These are phyloP conservation scores for Pygoscelis adeliae DNA, from an alignment of 2,113 vertebrate species.

Conservation along the genomic window DNA sequence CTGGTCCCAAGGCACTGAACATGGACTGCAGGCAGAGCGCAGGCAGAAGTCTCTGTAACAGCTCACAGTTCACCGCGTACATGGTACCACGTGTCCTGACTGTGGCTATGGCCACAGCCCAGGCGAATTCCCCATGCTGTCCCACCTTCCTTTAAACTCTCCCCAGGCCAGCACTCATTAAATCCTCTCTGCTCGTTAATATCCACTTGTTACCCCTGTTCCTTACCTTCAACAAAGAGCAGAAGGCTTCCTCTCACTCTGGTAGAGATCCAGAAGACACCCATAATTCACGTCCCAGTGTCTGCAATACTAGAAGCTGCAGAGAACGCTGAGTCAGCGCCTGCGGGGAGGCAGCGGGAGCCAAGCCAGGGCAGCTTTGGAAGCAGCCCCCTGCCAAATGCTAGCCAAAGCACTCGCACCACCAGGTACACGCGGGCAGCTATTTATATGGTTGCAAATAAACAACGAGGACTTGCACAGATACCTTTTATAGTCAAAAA, in stretches of 20 bases:
- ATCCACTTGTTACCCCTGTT: constrained; percentile 3
- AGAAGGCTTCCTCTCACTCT: constrained; percentile 4
- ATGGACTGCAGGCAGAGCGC: neutral
- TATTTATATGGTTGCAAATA: neutral
- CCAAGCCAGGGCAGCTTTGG: neutral
- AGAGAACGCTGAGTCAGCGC: neutral
- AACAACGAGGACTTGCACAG: neutral
- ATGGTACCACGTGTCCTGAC: fast-evolving
- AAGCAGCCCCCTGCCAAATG: neutral
- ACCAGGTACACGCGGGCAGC: neutral
- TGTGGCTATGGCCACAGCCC: neutral
- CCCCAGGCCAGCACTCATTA: neutral
- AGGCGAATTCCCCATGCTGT: neutral
- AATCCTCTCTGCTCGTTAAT: neutral
- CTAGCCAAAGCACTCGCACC: constrained; percentile 26
- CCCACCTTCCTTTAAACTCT: neutral
- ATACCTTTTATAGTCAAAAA: neutral
- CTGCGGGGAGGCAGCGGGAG: neutral
- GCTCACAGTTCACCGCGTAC: neutral
- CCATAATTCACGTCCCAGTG: neutral
- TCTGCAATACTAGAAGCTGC: neutral
- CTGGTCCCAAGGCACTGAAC: neutral
- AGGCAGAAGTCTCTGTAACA: neutral
- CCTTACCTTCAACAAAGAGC: constrained; percentile 39
- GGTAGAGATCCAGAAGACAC: constrained; percentile 24